These are phyloP conservation scores for Ostrea edulis DNA, from an alignment of 1,140 invertebrate genomes.

Conservation along the genomic window DNA sequence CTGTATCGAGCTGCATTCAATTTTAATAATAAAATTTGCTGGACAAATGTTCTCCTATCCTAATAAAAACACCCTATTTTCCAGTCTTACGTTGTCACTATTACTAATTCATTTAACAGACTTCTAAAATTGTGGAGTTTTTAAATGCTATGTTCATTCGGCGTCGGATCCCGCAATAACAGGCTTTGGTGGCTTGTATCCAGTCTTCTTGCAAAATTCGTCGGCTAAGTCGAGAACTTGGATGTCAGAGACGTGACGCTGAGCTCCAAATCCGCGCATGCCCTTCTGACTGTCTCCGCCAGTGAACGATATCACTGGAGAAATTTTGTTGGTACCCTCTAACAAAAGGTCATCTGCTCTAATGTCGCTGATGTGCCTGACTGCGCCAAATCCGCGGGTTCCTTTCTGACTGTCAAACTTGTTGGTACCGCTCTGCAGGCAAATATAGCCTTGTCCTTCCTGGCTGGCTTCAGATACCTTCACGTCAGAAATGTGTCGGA, in stretches of 20 bases:
- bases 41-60: neutral
- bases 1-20: neutral
- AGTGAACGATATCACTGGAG: constrained; percentile 95
- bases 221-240: constrained; percentile 62
- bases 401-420: constrained; percentile 83
- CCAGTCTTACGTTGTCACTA: neutral
- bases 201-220: constrained; percentile 79
- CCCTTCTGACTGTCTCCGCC: constrained; percentile 81
- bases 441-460: constrained; percentile 89
- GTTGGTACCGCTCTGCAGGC: constrained; percentile 94
- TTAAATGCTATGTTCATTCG: constrained; percentile 1
- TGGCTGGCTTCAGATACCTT: constrained; percentile 65
- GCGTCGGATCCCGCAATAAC: constrained; percentile 68
- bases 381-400: constrained; percentile 85
- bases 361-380: constrained; percentile 84
- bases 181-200: constrained; percentile 82
- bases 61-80: neutral
- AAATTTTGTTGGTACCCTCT: constrained; percentile 92
- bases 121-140: neutral
- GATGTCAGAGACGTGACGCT: constrained; percentile 88
- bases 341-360: constrained; percentile 69
- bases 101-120: neutral
- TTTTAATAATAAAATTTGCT: neutral
- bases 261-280: constrained; percentile 85
- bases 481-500: constrained; percentile 88